Base-by-base conservation (phyloP, 2,888 invertebrate genomes). In the Heteromurus nitidus region DNA sequence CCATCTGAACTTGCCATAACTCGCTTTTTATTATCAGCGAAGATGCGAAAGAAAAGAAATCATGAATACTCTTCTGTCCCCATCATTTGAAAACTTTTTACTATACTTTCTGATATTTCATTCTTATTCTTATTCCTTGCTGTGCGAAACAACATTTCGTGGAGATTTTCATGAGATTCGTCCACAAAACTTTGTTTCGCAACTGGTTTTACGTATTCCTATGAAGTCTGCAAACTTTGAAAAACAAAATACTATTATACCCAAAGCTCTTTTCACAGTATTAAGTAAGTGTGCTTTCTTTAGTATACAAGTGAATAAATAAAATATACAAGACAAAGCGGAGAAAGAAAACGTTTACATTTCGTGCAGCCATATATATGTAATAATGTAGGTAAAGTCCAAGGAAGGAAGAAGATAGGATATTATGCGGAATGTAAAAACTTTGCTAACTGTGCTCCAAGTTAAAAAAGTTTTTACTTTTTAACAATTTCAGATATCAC, bases 371-470 rank as follows among this genome's bases (percentile, higher is more conserved):
- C n/a, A n/a, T n/a, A n/a, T n/a, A n/a, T n/a, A n/a, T n/a, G n/a
- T n/a, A 65, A 44, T 42, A 9, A 50, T 70, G 58, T 24, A 36
- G 47, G 47, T 16, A 65, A 44, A 24, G 26, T 13, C 13, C 36
- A 36, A 36, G 47, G 47, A 47, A 47, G n/a, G 7, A 47, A 11
- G 60, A 60, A 60, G 60, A 3, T 9, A 2, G 55, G 30, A 62
- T 58, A 69, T n/a, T n/a, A n/a, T 53, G 55, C 18, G 50, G 62
- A 62, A 22, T 20, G 62, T 28, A 18, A 62, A 30, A 62, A 50
- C 24, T 50, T 72, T 24, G n/a, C 31, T 53, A 74, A 72, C 60
- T 64, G 53, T 64, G 31, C 64, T 36, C 53, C n/a, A n/a, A n/a
- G n/a, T n/a, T n/a, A n/a, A n/a, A n/a, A 24, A 26, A 62, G 62